Percentiles rank a stretch among this genome's conserved stretches.
Evolutionary conservation across 2,888 invertebrate genomes (phyloP).

Genomic region (Nemotelus pantherinus): DNA sequence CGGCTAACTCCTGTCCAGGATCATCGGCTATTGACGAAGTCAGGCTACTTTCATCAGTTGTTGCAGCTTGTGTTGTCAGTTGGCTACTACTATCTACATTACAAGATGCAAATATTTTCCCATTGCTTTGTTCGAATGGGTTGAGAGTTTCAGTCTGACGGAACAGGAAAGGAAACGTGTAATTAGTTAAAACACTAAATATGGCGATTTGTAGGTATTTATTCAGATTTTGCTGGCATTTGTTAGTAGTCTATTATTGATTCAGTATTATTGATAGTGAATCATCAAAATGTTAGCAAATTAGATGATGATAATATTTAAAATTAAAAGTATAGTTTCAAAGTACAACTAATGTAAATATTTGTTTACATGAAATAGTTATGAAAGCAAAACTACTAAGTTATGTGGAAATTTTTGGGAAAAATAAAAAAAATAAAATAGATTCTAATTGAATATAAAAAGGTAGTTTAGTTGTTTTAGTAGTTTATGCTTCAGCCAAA

Average conservation of each 20-base stretch:
- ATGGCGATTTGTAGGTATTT: background rate
- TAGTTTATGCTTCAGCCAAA: too few relatives aligned
- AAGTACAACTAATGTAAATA: too few relatives aligned
- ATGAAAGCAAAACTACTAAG: too few relatives aligned
- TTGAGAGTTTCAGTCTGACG: constrained; percentile 85
- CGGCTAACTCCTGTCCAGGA: constrained; percentile 77
- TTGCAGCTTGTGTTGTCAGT: constrained; percentile 58
- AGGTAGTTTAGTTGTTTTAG: too few relatives aligned
- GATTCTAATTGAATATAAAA: too few relatives aligned
- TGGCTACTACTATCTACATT: constrained; percentile 69
- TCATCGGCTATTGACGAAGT: constrained; percentile 68
- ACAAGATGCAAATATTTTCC: constrained; percentile 69
- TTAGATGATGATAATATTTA: too few relatives aligned
- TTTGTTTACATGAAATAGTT: too few relatives aligned
- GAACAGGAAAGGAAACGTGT: background rate
- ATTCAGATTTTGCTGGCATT: background rate
- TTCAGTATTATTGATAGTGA: background rate
- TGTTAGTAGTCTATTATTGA: background rate
- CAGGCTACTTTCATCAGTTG: constrained; percentile 67
- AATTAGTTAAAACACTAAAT: background rate
- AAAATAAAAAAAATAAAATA: too few relatives aligned
- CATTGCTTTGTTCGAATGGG: constrained; percentile 82
- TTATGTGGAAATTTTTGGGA: too few relatives aligned
- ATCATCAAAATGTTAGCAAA: background rate
- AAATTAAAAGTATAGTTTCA: too few relatives aligned